phyloP scores from a whole-genome alignment of 2,797 vertebrate genomes.

The Ctenochaetus hawaiiensis region DNA sequence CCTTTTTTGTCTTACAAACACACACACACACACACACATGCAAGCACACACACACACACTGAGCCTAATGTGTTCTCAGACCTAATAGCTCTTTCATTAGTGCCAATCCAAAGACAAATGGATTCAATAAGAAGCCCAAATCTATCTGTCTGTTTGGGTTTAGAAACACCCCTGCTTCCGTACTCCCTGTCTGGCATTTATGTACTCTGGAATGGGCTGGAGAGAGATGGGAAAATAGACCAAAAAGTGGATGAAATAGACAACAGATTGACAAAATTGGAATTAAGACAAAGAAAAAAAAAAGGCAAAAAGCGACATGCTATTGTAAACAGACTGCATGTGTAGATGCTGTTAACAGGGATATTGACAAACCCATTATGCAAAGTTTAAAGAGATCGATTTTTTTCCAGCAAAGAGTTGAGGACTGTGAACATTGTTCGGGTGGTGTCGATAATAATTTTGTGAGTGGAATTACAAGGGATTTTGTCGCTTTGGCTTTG shows the following conservation, averaged over 20 bases:
- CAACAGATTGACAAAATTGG: slow-evolving; percentile 48
- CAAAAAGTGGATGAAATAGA: slow-evolving; percentile 35
- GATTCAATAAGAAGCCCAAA: slow-evolving; percentile 76
- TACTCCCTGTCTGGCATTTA: slow-evolving; percentile 44
- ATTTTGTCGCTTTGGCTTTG: slow-evolving; percentile 28
- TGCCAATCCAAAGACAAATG: slow-evolving; percentile 79
- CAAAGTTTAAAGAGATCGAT: slow-evolving; percentile 17
- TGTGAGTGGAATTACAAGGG: slow-evolving; percentile 19
- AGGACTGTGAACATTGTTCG: slow-evolving; percentile 28
- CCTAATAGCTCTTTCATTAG: slow-evolving; percentile 80
- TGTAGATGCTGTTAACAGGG: slow-evolving; percentile 28
- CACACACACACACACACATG: slow-evolving; percentile 28
- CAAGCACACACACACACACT: slow-evolving; percentile 41
- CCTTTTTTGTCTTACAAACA: slow-evolving; percentile 5
- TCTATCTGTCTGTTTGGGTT: slow-evolving; percentile 77
- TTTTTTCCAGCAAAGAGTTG: slow-evolving; percentile 31
- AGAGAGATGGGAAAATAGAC: slow-evolving; percentile 36
- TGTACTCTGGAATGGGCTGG: slow-evolving; percentile 30
- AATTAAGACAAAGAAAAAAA: slow-evolving; percentile 25
- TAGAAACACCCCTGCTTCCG: slow-evolving; percentile 53
- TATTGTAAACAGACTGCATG: slow-evolving; percentile 33
- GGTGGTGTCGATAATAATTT: slow-evolving; percentile 16
- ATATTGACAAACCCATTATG: slow-evolving; percentile 53
- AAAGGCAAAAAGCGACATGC: slow-evolving; percentile 22
- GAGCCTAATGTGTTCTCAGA: slow-evolving; percentile 66